Base-by-base conservation (phyloP, 2,113 vertebrate genomes). In the Rhinoptilus africanus region DNA sequence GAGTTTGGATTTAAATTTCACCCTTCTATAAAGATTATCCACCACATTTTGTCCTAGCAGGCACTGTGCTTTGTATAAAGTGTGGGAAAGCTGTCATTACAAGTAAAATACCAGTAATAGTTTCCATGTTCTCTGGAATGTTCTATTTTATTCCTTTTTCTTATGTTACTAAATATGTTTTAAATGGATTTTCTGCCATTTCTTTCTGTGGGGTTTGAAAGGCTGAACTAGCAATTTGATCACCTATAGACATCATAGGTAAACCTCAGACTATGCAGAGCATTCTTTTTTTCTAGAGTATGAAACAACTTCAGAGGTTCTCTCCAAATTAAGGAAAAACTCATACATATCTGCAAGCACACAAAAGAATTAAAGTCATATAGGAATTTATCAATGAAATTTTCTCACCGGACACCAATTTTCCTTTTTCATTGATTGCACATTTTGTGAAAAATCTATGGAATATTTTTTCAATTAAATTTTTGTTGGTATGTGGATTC, bases 81-180 rank as follows among this genome's bases (percentile, higher is more conserved):
- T 92, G 91, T 97, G 75, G 64, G 94, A 96, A 97, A 95, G 82
- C 92, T 93, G 80, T 93, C 64, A 93, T 73, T 95, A 68, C 30
- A 84, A 72, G 56, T 67, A 68, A 96, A 85, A 93, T 73, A 79
- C 16, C 35, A 96, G 85, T 89, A 94, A 73, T 19, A 80, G 60
- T 85, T 97, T 80, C 91, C 69, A 8, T 32, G 59, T 71, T 91
- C 78, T 92, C 64, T 80, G 59, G 69, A 93, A 86, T 53, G 69
- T 93, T 97, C 79, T 93, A 41, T 80, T 95, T 94, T 85, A 84
- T 79, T 73, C 15, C 4, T 90, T 93, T 93, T 64, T 69, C 12
- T 88, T 79, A 68, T 56, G 47, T 73, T 37, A 76, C 64, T 77
- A 95, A 91, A 35, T 54, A 78, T 26, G 17, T 71, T 92, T 43